Conservation (phyloP, 2,113 vertebrate species). For the Paradoxurus hermaphroditus region DNA sequence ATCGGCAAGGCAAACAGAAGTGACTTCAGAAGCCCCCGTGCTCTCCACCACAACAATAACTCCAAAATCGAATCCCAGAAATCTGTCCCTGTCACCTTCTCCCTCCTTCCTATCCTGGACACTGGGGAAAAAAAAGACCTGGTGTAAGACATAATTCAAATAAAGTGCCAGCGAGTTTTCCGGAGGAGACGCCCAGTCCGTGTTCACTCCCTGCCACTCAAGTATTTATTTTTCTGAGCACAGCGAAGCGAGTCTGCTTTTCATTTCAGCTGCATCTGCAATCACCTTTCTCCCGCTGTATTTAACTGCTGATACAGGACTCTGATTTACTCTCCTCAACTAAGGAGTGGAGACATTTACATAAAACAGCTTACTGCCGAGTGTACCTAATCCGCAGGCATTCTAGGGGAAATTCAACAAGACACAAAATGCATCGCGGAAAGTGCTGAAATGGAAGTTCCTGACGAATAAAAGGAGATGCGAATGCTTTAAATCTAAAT, state of each 20-base stretch:
- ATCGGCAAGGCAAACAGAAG: neutral
- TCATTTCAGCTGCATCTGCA: slow-evolving; percentile 54
- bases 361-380: slow-evolving; percentile 31
- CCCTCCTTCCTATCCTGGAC: neutral
- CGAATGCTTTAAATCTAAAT: slow-evolving; percentile 15
- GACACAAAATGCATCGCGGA: neutral
- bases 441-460: slow-evolving; percentile 64
- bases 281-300: slow-evolving; percentile 57
- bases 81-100: neutral
- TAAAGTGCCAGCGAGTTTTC: neutral
- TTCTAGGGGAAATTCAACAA: slow-evolving; percentile 32
- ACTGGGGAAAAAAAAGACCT: neutral
- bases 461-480: neutral
- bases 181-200: neutral
- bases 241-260: slow-evolving; percentile 1
- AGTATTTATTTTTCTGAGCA: slow-evolving; percentile 32
- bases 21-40: neutral
- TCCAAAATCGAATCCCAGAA: neutral
- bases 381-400: slow-evolving; percentile 22
- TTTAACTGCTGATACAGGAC: slow-evolving; percentile 66
- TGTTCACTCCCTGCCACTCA: neutral
- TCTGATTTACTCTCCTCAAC: slow-evolving; percentile 54
- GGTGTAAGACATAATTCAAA: neutral
- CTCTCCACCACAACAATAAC: neutral
- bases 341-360: slow-evolving; percentile 59